Percentiles rank a stretch among this genome's conserved stretches.
phyloP scores from a whole-genome alignment of 2,797 vertebrate genomes.

The Channallabes apus region DNA sequence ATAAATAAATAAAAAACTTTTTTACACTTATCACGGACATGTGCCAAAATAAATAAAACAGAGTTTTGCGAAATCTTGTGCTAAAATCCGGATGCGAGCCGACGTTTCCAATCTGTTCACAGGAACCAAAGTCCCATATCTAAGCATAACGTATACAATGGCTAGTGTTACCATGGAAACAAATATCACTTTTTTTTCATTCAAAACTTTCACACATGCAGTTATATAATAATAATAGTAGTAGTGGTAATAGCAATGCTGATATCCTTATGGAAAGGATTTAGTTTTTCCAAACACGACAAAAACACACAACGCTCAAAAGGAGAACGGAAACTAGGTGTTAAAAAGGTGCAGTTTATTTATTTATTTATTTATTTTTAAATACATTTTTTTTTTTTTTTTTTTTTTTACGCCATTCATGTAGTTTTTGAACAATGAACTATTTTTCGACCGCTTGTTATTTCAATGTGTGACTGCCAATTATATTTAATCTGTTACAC shows the following conservation, averaged over 20 bases:
- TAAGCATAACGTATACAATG: background rate
- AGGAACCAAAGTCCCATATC: background rate
- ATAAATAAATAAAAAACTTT: too few relatives aligned
- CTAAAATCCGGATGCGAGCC: background rate
- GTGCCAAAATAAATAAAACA: too few relatives aligned
- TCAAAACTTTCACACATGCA: background rate
- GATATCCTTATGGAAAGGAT: background rate
- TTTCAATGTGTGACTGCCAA: background rate
- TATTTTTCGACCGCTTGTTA: background rate
- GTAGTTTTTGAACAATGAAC: background rate
- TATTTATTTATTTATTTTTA: too few relatives aligned
- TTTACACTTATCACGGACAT: too few relatives aligned
- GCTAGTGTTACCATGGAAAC: background rate
- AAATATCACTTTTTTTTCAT: background rate
- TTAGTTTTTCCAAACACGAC: background rate
- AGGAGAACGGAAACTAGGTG: background rate
- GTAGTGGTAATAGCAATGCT: background rate
- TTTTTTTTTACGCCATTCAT: background rate
- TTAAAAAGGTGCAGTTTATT: background rate
- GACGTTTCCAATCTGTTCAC: background rate
- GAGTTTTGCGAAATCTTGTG: too few relatives aligned
- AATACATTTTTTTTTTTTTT: background rate
- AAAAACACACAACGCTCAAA: background rate
- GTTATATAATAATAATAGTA: background rate
- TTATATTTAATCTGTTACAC: background rate